Conservation (phyloP, 2,113 vertebrate genomes). For the Tyrannus savana region DNA sequence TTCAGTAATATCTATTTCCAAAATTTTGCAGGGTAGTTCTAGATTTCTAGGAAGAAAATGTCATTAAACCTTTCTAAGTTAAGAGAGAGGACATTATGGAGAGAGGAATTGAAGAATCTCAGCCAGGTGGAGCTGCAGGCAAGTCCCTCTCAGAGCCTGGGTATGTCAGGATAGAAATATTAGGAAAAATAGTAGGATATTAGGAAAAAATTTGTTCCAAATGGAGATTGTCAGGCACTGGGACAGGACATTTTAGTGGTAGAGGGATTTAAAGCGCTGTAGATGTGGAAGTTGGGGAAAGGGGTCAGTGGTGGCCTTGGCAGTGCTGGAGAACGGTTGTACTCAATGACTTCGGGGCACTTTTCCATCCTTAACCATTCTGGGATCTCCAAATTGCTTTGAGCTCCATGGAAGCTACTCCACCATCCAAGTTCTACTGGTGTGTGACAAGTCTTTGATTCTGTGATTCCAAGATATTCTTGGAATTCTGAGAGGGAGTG, state of each 20-base stretch:
- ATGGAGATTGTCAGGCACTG: neutral
- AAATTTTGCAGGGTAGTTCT: accelerated
- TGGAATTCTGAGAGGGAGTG: neutral
- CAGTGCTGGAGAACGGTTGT: neutral
- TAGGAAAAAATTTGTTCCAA: neutral
- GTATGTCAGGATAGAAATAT: neutral
- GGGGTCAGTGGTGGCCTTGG: neutral
- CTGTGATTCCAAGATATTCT: neutral
- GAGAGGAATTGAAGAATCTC: neutral
- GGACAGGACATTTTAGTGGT: neutral
- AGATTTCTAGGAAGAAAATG: neutral
- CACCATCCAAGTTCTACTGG: neutral
- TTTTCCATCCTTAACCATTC: neutral
- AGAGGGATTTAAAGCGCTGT: neutral
- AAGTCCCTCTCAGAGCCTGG: neutral
- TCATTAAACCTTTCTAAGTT: neutral
- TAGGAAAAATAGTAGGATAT: neutral
- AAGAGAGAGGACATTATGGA: neutral
- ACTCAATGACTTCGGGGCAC: neutral
- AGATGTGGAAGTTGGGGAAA: neutral
- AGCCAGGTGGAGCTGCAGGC: neutral
- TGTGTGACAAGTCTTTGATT: neutral
- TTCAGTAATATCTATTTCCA: neutral
- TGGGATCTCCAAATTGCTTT: neutral
- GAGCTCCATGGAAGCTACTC: neutral